phyloP scores from a whole-genome alignment of 2,797 vertebrate genomes.

The Notolabrus celidotus region DNA sequence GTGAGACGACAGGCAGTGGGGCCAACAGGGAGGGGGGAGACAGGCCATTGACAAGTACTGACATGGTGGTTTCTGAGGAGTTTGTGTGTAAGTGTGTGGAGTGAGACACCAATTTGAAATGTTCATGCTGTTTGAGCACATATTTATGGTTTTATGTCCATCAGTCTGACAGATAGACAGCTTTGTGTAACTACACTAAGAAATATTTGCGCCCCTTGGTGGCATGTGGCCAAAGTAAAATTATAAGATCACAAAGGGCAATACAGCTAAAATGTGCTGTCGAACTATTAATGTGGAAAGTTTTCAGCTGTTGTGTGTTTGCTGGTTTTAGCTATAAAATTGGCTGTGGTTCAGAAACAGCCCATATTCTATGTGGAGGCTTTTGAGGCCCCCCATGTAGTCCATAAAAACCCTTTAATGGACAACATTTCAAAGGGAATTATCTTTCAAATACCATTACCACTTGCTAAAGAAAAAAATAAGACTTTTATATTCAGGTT shows the following conservation, averaged over 20 bases:
- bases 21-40: constrained; percentile 25
- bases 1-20: constrained; percentile 43
- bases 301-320: constrained; percentile 23
- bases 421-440: too few species aligned
- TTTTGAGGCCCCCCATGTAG: background rate
- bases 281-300: constrained; percentile 2
- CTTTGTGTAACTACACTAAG: constrained; percentile 17
- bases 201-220: constrained; percentile 12
- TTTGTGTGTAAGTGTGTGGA: constrained; percentile 22
- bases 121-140: constrained; percentile 74
- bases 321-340: constrained; percentile 5
- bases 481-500: too few species aligned
- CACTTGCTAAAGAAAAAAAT: too few species aligned
- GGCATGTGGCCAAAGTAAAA: constrained; percentile 3
- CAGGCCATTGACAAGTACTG: constrained; percentile 55
- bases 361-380: background rate
- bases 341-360: background rate
- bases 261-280: background rate
- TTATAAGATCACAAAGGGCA: constrained; percentile 7
- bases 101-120: constrained; percentile 76
- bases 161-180: constrained; percentile 53
- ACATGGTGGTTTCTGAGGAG: constrained; percentile 30
- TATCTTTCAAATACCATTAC: too few species aligned
- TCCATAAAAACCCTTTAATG: too few species aligned
- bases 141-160: constrained; percentile 60